Base-by-base conservation (phyloP, 92 coral and sea anemone genomes). In the Paramuricea clavata region DNA sequence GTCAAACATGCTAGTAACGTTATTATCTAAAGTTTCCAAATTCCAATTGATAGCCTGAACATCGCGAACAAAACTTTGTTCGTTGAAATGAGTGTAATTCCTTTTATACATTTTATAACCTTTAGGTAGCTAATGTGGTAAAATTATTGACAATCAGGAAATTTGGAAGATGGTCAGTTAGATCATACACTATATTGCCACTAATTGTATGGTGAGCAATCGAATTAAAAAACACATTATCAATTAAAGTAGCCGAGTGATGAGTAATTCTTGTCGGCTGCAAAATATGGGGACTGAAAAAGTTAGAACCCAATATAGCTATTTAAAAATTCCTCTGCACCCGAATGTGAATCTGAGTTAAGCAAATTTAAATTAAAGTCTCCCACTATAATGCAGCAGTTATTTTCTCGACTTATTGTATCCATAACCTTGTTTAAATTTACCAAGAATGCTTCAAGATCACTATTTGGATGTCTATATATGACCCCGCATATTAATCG, bases 401-500 rank as follows among this genome's bases (percentile, higher is more conserved):
- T 91, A 39, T 67, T 41, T 76, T 91, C 84, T 31, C 76, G 49
- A 52, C 80, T 62, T 17, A 81, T 67, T 60, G 56, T 79, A 1
- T 82, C 88, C 35, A 92, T 49, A 70, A 72, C 43, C 6, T 62
- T 33, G 70, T 79, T 87, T 12, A 91, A 43, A 7, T 59, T 4
- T 4, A 10, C 10, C 10, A 39, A 4, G 44, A 39, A 39, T 4
- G 44, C 44, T 4, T 39, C 44, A 61, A 88, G 27, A 61, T 87
- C 73, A 32, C 83, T 67, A 78, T 69, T 76, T 6, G 87, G 91
- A 64, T 91, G 91, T 69, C 87, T 74, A 69, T 91, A 90, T 12
- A 82, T 57, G 26, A 90, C 70, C 31, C 88, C 86, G 81, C 93
- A 87, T 22, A 90, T 5, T 52, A 82, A 76, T 82, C 82, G 13